These are phyloP conservation scores for Vidua macroura DNA, from an alignment of 2,113 vertebrate genomes.

Conservation along the genomic window DNA sequence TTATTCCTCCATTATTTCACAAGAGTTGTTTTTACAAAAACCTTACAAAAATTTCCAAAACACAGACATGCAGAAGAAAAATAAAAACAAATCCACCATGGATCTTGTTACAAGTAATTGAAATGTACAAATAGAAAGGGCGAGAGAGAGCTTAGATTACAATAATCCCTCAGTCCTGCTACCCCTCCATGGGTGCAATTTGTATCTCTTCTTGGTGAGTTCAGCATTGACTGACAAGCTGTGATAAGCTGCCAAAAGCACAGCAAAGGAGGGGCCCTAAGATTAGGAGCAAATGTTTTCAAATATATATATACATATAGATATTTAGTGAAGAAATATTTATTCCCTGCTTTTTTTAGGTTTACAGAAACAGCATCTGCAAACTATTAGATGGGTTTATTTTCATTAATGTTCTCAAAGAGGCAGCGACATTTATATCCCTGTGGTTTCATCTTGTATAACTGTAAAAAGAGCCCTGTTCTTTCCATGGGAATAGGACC, in stretches of 20 bases:
- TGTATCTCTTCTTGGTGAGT: neutral
- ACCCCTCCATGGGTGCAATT: neutral
- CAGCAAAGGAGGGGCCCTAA: conserved; percentile 10
- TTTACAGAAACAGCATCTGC: conserved; percentile 65
- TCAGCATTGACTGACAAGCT: neutral
- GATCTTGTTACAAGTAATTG: conserved; percentile 35
- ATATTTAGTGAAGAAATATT: conserved; percentile 51
- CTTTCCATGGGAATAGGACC: conserved; percentile 58
- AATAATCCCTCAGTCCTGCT: neutral
- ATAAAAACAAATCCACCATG: neutral
- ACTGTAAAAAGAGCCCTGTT: conserved; percentile 18
- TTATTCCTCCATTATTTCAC: conserved; percentile 65
- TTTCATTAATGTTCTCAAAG: conserved; percentile 65
- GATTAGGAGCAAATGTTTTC: conserved; percentile 38
- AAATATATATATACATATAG: conserved; percentile 60
- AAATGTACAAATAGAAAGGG: conserved; percentile 38
- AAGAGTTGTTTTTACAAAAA: conserved; percentile 61
- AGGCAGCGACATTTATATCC: conserved; percentile 68
- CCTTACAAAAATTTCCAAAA: conserved; percentile 55
- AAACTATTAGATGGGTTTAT: conserved; percentile 71
- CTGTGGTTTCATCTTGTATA: conserved; percentile 47
- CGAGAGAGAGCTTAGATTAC: conserved; percentile 1
- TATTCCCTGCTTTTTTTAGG: conserved; percentile 57
- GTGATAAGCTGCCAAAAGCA: conserved; percentile 26
- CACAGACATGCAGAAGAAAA: conserved; percentile 44